phyloP scores from a whole-genome alignment of 2,113 vertebrate species.

The Rhinolophus ferrumequinum region DNA sequence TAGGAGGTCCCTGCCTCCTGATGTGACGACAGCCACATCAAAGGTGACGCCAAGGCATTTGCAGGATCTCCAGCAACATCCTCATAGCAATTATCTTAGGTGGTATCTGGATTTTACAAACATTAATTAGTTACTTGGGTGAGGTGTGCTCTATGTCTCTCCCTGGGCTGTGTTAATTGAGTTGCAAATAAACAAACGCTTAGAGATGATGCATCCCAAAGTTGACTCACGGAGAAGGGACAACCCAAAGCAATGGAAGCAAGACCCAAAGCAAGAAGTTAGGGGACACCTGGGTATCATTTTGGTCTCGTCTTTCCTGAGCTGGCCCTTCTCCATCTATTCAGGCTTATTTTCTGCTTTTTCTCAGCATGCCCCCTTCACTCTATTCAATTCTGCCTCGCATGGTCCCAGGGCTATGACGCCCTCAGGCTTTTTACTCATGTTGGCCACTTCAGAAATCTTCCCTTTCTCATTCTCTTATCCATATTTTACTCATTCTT shows the following conservation, averaged over 20 bases:
- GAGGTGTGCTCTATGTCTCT: background rate
- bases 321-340: background rate
- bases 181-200: conserved; percentile 20
- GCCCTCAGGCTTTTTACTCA: background rate
- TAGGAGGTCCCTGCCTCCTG: background rate
- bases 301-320: background rate
- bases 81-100: conserved; percentile 19
- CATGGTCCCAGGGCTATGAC: background rate
- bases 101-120: conserved; percentile 50
- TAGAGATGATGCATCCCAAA: background rate
- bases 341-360: background rate
- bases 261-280: background rate
- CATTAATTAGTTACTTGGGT: conserved; percentile 17
- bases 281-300: background rate
- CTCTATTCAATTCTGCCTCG: background rate
- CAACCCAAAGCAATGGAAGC: background rate
- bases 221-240: background rate
- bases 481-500: background rate
- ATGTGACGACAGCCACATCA: too few relatives aligned
- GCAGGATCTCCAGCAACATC: background rate
- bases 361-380: background rate
- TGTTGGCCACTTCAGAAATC: background rate
- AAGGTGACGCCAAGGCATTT: background rate
- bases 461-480: background rate
- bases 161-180: background rate